These are phyloP conservation scores for Decapterus maruadsi DNA, from an alignment of 2,797 vertebrate species.

Conservation along the genomic window DNA sequence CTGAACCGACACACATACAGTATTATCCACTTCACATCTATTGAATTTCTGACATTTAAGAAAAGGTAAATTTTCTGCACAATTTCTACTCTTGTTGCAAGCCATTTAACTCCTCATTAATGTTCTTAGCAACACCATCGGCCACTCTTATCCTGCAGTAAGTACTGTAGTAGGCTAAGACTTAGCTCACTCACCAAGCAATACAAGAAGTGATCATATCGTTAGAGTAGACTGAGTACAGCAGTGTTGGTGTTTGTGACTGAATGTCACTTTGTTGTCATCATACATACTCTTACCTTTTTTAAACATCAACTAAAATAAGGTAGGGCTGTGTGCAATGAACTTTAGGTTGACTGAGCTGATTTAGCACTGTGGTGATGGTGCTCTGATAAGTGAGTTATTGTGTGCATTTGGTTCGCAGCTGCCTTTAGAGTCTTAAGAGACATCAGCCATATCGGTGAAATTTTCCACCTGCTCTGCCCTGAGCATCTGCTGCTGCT, in stretches of 20 bases:
- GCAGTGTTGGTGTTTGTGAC: not conserved
- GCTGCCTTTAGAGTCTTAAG: constrained; percentile 24
- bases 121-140: not conserved
- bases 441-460: constrained; percentile 30
- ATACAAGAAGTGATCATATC: not conserved
- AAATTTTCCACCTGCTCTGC: constrained; percentile 54
- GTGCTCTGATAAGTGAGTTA: constrained; percentile 13
- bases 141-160: not conserved
- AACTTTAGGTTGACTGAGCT: not conserved
- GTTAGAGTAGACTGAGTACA: not conserved
- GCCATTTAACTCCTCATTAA: not conserved
- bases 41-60: not conserved
- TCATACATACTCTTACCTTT: not conserved
- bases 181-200: not conserved
- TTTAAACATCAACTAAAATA: not conserved
- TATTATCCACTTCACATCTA: not conserved
- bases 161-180: not conserved
- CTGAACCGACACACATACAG: not conserved
- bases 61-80: not conserved
- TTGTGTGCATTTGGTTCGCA: constrained; percentile 22
- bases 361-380: not conserved
- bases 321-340: not conserved
- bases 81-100: not conserved
- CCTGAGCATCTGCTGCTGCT: constrained; percentile 35
- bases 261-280: not conserved